Percentiles rank a stretch among this genome's conserved stretches.
phyloP scores from a whole-genome alignment of 2,113 vertebrate species.

The Halcyon senegalensis region DNA sequence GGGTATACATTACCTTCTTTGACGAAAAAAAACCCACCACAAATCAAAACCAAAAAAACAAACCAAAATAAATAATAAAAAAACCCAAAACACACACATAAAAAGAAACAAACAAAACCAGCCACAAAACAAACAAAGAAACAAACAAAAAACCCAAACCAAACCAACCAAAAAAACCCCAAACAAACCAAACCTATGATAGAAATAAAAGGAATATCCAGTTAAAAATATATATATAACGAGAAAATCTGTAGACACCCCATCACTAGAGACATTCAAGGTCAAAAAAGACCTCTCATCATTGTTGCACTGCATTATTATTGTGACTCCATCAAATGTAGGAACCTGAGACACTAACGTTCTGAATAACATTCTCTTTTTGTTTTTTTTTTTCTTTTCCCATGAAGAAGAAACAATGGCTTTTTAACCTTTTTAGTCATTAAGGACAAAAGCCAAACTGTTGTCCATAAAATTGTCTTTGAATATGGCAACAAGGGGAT shows the following conservation, averaged over 20 bases:
- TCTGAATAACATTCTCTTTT: not conserved
- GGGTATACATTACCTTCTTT: not conserved
- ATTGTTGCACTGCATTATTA: not conserved
- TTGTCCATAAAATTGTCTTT: not conserved
- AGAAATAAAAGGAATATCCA: not conserved
- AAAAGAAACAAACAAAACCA: too few species aligned
- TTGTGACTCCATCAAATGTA: not conserved
- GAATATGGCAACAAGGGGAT: not conserved
- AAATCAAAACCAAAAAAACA: too few species aligned
- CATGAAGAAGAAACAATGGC: rapidly evolving
- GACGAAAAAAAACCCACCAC: not conserved
- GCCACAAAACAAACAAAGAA: too few species aligned
- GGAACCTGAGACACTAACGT: not conserved
- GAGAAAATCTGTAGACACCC: not conserved
- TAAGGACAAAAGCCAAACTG: not conserved
- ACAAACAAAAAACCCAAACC: not conserved
- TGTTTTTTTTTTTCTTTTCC: not conserved
- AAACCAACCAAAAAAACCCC: not conserved
- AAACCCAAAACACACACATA: too few species aligned
- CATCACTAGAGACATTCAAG: not conserved
- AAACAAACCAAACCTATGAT: not conserved
- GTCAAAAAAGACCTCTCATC: not conserved
- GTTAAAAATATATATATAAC: not conserved
- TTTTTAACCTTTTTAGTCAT: not conserved
- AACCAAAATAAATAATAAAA: too few species aligned